Evolutionary conservation across 2,797 vertebrate genomes (phyloP).

Genomic region (Tragopan temminckii): DNA sequence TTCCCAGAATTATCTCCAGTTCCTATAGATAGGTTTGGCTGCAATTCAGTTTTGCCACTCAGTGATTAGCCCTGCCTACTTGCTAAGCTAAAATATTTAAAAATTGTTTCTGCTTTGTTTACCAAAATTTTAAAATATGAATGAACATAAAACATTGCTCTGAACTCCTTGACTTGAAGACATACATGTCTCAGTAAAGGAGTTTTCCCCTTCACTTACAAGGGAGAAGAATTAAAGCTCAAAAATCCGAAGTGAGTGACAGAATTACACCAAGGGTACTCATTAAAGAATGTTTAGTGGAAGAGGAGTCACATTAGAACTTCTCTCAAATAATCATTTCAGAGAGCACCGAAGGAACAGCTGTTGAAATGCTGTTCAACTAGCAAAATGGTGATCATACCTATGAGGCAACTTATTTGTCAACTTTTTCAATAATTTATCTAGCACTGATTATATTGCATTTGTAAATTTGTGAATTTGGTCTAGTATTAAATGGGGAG

Average conservation of each 20-base stretch:
- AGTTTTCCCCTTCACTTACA: not conserved
- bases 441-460: not conserved
- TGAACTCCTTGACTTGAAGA: constrained; percentile 9
- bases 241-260: not conserved
- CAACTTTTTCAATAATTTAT: not conserved
- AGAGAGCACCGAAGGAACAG: not conserved
- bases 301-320: not conserved
- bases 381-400: not conserved
- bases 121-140: not conserved
- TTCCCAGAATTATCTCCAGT: constrained; percentile 29
- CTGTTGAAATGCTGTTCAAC: not conserved
- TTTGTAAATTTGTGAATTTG: not conserved
- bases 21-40: not conserved
- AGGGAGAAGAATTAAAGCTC: not conserved
- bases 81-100: not conserved
- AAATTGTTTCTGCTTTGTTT: constrained; percentile 14
- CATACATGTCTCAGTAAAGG: not conserved
- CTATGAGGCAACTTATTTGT: not conserved
- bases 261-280: not conserved
- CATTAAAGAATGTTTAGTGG: not conserved
- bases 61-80: constrained; percentile 27
- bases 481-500: too few species aligned
- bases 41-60: constrained; percentile 1
- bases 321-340: not conserved
- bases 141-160: not conserved